Base-by-base conservation (phyloP, 2,797 vertebrate genomes). In the Enteromius trimaculatus region DNA sequence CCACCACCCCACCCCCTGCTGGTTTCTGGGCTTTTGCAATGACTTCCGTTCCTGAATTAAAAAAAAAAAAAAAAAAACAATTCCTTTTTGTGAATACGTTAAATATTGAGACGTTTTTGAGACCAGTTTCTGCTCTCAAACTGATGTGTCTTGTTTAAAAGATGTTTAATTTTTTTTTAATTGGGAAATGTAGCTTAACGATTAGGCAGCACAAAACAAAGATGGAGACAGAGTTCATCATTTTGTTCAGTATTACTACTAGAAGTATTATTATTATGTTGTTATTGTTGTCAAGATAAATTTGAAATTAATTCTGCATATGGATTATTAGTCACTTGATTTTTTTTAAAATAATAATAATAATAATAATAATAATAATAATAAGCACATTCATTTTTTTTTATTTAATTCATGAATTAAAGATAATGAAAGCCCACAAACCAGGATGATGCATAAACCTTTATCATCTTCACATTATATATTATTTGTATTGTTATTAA, bases 21-120 rank as follows among this genome's bases (percentile, higher is more conserved):
- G 26, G 23, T 29, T 34, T 34, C 2, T n/a, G 31, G n/a, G 65
- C 26, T 37, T 80, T 71, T 13, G 3, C 42, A 51, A 51, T 64
- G 31, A 26, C 55, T 64, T 29, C 1, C 13, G 6, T 23, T 49
- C 39, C 31, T 81, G 29, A 19, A 51, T 74, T 64, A 64, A 49
- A 72, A 64, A 13, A 68, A 64, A 49, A 72, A 64, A 13, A 68
- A 31, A 64, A 49, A 72, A 64, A 13, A 68, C 19, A 13, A 47
- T 11, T 64, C 64, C 2, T 74, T 39, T 74, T 74, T 37, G 42
- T 26, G 42, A 74, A 81, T 64, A 47, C 2, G 13, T 23, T 80
- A n/a, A 60, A 44, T 47, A n/a, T 19, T 77, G 55, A 21, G 8
- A 60, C 2, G 42, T 26, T 42, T 47, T 47, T 60, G 6, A 77